Evolutionary conservation across 2,797 vertebrate species (phyloP), one percentile per base, ranked within the genome.

Genomic region (Sebastes hopkinsi): DNA sequence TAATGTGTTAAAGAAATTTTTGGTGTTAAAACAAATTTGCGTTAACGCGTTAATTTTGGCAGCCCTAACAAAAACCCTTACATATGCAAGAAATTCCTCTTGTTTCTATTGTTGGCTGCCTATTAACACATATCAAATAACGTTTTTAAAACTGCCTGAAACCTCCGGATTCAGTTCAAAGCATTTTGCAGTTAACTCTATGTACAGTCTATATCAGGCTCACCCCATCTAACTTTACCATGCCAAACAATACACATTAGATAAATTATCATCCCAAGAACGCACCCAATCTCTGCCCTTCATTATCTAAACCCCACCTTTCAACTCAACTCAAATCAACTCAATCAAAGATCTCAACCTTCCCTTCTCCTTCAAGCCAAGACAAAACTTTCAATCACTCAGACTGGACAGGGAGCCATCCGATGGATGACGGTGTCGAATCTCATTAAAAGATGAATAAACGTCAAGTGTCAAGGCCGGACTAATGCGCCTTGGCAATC

Each of bases 391-490:
- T 36, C 50, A 67, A 42, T 69, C 65, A 68, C 56, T 69, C 46
- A 3, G 22, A 59, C 42, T 6, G 70, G 56, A 25, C 34, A 20
- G 67, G 55, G 29, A 56, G n/a, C 18, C 42, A 69, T 85, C 50
- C 36, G 34, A 59, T 13, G 60, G 36, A 67, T n/a, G 64, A 75
- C 5, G 4, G 2, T 22, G 67, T 62, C 46, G 71, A 16, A 76
- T 86, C 30, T 72, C 36, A 78, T 84, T 85, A 84, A 81, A 84
- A 77, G 69, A 68, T 80, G 66, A 85, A 78, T 84, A 62, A 79
- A 83, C 18, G 36, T 72, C 68, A 59, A 68, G 34, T 72, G 72
- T 80, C 55, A 69, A 64, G 58, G 58, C 3, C 42, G 54, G 73
- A 61, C 42, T 75, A 85, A 86, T 38, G 75, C 20, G 2, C 65